A percentile compares a stretch with the other conserved stretches of the same genome.
phyloP scores from a whole-genome alignment of 92 coral and sea anemone genomes.

The Heliopora coerulea region DNA sequence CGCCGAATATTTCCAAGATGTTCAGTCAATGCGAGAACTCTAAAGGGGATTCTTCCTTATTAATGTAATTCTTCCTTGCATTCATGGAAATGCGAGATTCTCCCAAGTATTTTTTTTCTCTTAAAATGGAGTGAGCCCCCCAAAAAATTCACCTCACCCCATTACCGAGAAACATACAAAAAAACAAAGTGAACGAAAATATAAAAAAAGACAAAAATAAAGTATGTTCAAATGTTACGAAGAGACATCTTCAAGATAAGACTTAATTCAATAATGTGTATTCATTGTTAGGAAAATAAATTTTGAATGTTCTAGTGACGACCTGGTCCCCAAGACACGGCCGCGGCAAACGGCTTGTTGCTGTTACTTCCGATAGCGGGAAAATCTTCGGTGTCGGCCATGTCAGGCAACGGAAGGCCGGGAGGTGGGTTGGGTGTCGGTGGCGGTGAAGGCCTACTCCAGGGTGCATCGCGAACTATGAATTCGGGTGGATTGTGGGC shows the following conservation, averaged over 20 bases:
- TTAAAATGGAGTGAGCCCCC: too few relatives aligned
- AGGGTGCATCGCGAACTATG: constrained; percentile 96
- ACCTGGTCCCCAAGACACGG: constrained; percentile 41
- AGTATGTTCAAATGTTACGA: neutral
- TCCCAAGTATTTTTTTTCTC: too few relatives aligned
- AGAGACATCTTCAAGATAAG: too few relatives aligned
- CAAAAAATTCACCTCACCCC: neutral
- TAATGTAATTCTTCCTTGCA: too few relatives aligned
- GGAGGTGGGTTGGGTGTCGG: constrained; percentile 41
- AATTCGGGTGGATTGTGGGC: constrained; percentile 50
- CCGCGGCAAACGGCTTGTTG: constrained; percentile 41
- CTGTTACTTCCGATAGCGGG: constrained; percentile 81
- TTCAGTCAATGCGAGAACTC: too few relatives aligned
- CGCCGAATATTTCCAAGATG: too few relatives aligned
- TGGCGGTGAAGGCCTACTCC: constrained; percentile 60
- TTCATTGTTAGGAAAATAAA: neutral
- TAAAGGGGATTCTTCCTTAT: too few relatives aligned
- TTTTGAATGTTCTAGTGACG: constrained; percentile 10
- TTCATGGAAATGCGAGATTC: too few relatives aligned
- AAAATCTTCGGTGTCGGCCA: constrained; percentile 86
- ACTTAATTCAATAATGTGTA: neutral
- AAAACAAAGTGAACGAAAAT: neutral
- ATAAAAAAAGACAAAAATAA: neutral
- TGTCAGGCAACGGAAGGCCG: constrained; percentile 77
- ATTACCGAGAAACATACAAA: neutral